Evolutionary conservation across 1,140 invertebrate genomes (phyloP).

Genomic region (Hormaphis cornu): DNA sequence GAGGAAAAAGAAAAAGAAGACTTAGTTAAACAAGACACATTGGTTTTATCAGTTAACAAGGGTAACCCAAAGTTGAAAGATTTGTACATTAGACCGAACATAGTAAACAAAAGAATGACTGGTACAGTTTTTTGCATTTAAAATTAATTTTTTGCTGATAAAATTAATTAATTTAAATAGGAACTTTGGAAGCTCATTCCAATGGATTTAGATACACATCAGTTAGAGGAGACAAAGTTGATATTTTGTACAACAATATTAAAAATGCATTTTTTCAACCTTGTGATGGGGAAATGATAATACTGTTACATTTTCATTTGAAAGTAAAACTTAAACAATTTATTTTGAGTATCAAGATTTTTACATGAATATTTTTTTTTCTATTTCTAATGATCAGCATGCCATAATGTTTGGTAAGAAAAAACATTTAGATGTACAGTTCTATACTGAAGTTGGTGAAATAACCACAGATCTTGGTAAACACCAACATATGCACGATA

Average conservation of each 20-base stretch:
- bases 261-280: constrained; percentile 99
- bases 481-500: constrained; percentile 98
- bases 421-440: constrained; percentile 97
- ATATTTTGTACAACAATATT: constrained; percentile 99
- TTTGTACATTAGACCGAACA: constrained; percentile 96
- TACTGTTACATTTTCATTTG: constrained; percentile 95
- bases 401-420: constrained; percentile 99
- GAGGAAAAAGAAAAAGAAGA: constrained; percentile 98
- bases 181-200: constrained; percentile 85
- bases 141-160: neutral
- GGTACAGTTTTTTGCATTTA: constrained; percentile 42
- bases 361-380: too few relatives aligned
- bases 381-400: constrained; percentile 55
- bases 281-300: constrained; percentile 99
- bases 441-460: constrained; percentile 99
- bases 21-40: constrained; percentile 95
- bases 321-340: constrained; percentile 57
- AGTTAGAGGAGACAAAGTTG: constrained; percentile 96
- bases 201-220: constrained; percentile 99
- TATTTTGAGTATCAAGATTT: neutral
- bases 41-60: constrained; percentile 91
- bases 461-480: constrained; percentile 98
- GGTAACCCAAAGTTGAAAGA: constrained; percentile 98
- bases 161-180: constrained; percentile 34
- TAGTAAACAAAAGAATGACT: constrained; percentile 95